Conservation (phyloP, 92 coral and sea anemone genomes). For the Galaxea fascicularis region DNA sequence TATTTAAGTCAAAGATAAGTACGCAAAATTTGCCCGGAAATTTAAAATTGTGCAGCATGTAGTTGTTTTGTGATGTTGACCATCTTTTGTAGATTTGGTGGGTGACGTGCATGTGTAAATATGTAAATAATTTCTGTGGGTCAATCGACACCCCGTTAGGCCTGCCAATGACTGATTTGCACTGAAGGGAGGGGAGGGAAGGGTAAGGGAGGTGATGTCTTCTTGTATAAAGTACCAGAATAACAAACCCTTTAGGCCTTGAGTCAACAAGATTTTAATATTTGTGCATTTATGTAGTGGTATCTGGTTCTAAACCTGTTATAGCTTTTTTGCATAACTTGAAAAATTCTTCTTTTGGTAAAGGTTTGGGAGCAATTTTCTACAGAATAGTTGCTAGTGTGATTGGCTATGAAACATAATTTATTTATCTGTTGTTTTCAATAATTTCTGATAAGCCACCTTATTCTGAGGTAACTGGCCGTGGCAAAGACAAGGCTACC, state of each 20-base stretch:
- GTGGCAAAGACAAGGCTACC: too few relatives aligned
- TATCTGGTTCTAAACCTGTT: too few relatives aligned
- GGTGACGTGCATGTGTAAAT: constrained; percentile 37
- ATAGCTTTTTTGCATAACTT: too few relatives aligned
- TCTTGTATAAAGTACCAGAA: too few relatives aligned
- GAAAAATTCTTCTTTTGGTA: too few relatives aligned
- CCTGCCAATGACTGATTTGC: neutral
- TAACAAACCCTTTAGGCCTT: too few relatives aligned
- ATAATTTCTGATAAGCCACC: too few relatives aligned
- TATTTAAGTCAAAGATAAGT: neutral
- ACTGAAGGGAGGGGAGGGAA: neutral
- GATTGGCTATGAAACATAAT: too few relatives aligned
- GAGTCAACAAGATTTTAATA: neutral
- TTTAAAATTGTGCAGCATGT: constrained; percentile 26
- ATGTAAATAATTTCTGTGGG: constrained; percentile 23
- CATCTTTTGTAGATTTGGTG: constrained; percentile 29
- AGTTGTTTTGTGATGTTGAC: constrained; percentile 25
- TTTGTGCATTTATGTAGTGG: neutral
- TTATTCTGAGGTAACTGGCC: too few relatives aligned
- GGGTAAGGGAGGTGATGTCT: neutral
- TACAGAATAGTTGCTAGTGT: too few relatives aligned
- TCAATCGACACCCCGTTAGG: neutral
- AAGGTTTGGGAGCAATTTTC: too few relatives aligned
- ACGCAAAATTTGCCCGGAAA: constrained; percentile 29
- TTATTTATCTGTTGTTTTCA: too few relatives aligned